Base-by-base conservation (phyloP, 2,888 invertebrate genomes). In the Cephus sareptanus region DNA sequence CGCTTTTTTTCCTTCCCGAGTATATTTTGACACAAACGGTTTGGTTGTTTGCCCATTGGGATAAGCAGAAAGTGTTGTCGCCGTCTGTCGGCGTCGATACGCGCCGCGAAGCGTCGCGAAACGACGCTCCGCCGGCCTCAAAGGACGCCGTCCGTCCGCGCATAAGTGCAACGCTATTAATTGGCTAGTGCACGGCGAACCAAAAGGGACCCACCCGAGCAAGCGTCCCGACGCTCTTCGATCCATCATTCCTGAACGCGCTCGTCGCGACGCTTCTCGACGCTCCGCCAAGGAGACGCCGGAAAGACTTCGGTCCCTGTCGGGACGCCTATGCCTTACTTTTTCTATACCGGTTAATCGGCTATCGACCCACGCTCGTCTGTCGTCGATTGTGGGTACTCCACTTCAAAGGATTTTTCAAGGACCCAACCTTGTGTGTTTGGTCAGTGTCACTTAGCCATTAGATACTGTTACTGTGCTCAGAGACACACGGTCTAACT, bases 11-110 rank as follows among this genome's bases (percentile, higher is more conserved):
- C 70, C 73, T 75, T 76, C 77, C 69, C 80, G 79, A 79, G 80
- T 83, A 81, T 85, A 82, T 85, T 86, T 87, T 84, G 86, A 87
- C 85, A 80, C 73, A 79, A 82, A 80, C 80, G 77, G 81, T 82
- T 34, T 79, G 82, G 80, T 83, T 82, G 83, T 85, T 83, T 83
- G 78, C 84, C 80, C 77, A 81, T 79, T 81, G 80, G 80, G 82
- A 79, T 82, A 80, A 83, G 82, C 79, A 37, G 69, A 79, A 80
- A 80, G 82, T 83, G 83, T 82, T 84, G 86, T 87, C 86, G 85
- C 84, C 83, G 84, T 86, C 87, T 87, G 87, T 88, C 86, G 87
- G 88, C 86, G 86, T 86, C 86, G 89, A 89, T 88, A 89, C 86
- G 90, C 88, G 83, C 86, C 85, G 82, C 80, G 84, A 82, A 87